A percentile compares a stretch with the other conserved stretches of the same genome.
phyloP scores from a whole-genome alignment of 2,888 invertebrate genomes.

The Acanthococcus lagerstroemiae region DNA sequence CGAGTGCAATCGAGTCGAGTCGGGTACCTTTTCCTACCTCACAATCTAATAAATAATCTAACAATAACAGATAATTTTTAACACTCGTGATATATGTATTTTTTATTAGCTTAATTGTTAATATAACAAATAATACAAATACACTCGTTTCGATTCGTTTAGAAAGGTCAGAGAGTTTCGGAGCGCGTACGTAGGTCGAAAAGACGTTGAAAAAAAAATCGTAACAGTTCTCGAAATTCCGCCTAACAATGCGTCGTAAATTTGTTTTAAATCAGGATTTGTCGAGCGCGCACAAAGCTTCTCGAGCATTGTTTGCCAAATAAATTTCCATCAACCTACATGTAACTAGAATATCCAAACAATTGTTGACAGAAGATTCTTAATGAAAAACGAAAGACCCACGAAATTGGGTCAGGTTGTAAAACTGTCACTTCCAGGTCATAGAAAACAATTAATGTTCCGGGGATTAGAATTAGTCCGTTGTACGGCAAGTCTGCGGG shows the following conservation, averaged over 20 bases:
- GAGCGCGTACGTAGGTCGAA: not conserved
- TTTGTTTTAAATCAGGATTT: not conserved
- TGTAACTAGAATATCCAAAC: too few species aligned
- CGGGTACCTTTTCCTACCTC: too few species aligned
- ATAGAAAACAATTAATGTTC: too few species aligned
- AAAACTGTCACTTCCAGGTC: too few species aligned
- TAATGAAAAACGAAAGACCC: too few species aligned
- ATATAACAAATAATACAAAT: not conserved
- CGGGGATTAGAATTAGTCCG: too few species aligned
- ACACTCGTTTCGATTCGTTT: not conserved
- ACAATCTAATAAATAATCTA: constrained; percentile 25
- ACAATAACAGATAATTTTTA: constrained; percentile 28
- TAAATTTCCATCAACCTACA: too few species aligned
- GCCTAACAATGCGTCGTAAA: not conserved
- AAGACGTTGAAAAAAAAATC: not conserved
- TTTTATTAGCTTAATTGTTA: constrained; percentile 23
- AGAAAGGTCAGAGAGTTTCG: not conserved
- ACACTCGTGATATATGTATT: constrained; percentile 16
- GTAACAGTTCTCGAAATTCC: not conserved
- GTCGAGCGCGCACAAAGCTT: not conserved
- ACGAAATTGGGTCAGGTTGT: too few species aligned
- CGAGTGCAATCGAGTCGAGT: too few species aligned
- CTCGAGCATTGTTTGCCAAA: too few species aligned
- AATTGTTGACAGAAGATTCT: too few species aligned
- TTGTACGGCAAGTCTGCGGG: too few species aligned